Conservation (phyloP, 2,888 invertebrate genomes). For the Campoplex nolae region DNA sequence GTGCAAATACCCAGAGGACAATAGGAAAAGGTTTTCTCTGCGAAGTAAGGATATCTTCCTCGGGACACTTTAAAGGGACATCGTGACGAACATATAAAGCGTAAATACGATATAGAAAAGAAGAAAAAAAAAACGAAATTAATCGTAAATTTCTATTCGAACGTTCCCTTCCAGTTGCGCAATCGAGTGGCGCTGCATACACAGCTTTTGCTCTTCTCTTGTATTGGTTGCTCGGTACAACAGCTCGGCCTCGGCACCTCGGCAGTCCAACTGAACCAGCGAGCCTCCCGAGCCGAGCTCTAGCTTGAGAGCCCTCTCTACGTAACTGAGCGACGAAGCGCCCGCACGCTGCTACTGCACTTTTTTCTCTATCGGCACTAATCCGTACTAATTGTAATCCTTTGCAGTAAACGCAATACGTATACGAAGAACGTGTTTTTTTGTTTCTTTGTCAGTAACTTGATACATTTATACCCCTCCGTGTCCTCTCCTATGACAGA, state of each 20-base stretch:
- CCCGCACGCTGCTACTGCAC: conserved; percentile 21
- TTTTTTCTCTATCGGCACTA: conserved; percentile 18
- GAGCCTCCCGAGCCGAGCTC: neutral
- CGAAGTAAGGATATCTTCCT: conserved; percentile 76
- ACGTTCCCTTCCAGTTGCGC: conserved; percentile 70
- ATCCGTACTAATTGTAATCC: conserved; percentile 41
- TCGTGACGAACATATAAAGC: conserved; percentile 7
- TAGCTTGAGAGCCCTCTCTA: neutral
- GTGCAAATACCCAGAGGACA: too few species aligned
- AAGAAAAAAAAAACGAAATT: neutral
- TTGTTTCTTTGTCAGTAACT: neutral
- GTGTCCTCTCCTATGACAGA: neutral
- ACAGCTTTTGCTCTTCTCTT: conserved; percentile 21
- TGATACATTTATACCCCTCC: neutral
- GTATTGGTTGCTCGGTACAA: neutral
- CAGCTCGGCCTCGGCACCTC: neutral
- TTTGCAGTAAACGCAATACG: too few species aligned
- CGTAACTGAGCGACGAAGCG: neutral
- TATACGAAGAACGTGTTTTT: too few species aligned
- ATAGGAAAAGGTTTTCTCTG: conserved; percentile 40
- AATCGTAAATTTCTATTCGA: neutral
- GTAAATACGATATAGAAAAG: neutral
- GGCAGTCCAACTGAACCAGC: neutral
- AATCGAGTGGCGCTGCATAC: conserved; percentile 39
- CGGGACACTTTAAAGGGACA: conserved; percentile 70